Evolutionary conservation across 2,113 vertebrate genomes (phyloP).

Genomic region (Centropus bengalensis): DNA sequence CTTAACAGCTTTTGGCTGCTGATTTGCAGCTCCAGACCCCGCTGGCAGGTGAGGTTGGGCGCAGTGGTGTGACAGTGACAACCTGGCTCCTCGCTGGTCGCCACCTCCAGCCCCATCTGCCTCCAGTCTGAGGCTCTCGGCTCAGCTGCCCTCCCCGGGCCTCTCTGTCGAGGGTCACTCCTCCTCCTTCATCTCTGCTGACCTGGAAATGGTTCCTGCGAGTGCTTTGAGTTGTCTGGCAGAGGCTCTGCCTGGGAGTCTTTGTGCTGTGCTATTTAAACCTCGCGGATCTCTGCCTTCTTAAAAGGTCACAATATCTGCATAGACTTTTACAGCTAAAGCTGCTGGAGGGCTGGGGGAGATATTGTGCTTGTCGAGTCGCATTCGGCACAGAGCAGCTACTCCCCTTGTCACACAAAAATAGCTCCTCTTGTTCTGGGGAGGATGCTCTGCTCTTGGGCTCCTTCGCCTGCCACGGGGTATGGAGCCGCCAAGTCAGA

Average conservation of each 20-base stretch:
- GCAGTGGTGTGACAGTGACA: rapidly evolving
- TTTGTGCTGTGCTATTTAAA: neutral
- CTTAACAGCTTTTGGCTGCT: neutral
- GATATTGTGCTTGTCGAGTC: neutral
- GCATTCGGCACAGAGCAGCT: neutral
- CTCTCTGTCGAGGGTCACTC: neutral
- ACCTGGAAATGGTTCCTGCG: neutral
- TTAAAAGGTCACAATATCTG: constrained; percentile 4
- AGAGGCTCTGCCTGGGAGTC: neutral
- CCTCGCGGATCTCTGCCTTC: neutral
- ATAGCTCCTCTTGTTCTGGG: neutral
- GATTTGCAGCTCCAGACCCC: neutral
- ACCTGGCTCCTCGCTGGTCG: rapidly evolving
- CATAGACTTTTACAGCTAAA: neutral
- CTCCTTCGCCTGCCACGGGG: neutral
- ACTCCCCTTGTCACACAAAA: neutral
- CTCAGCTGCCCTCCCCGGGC: rapidly evolving
- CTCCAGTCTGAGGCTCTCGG: neutral
- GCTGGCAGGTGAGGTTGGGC: neutral
- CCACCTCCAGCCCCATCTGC: neutral
- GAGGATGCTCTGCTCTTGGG: neutral
- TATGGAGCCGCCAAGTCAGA: rapidly evolving
- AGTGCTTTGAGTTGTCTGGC: neutral
- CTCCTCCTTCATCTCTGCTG: neutral
- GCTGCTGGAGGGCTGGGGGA: constrained; percentile 11